phyloP scores from a whole-genome alignment of 2,113 vertebrate genomes.

The Monopterus albus region DNA sequence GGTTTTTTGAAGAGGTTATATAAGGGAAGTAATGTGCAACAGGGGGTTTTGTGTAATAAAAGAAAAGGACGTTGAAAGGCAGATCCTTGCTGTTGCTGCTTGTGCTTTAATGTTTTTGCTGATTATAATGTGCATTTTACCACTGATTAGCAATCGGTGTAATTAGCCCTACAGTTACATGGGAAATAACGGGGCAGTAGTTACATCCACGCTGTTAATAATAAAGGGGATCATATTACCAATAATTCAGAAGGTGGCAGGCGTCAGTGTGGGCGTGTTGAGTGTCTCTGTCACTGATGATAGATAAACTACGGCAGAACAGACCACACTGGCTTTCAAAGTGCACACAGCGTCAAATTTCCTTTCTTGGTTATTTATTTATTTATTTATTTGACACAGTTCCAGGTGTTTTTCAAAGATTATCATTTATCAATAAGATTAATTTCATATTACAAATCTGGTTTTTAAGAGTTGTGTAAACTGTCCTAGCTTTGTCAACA shows the following conservation, averaged over 20 bases:
- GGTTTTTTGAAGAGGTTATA: constrained; percentile 13
- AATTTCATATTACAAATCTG: not conserved
- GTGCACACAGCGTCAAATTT: too few relatives aligned
- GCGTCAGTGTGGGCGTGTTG: not conserved
- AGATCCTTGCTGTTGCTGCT: constrained; percentile 15
- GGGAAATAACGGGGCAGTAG: constrained; percentile 72
- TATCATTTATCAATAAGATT: too few relatives aligned
- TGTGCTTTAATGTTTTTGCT: constrained; percentile 49
- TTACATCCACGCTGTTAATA: constrained; percentile 29
- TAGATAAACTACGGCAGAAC: too few relatives aligned
- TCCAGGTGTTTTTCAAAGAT: too few relatives aligned
- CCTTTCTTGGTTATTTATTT: too few relatives aligned
- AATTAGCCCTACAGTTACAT: constrained; percentile 64
- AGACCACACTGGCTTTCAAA: too few relatives aligned
- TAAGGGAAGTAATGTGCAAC: not conserved
- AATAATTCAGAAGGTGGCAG: constrained; percentile 17
- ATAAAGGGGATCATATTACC: constrained; percentile 24
- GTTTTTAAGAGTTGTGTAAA: not conserved
- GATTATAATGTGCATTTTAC: constrained; percentile 49
- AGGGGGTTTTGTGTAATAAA: too few relatives aligned
- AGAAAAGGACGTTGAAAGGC: too few relatives aligned
- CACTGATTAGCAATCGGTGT: constrained; percentile 60
- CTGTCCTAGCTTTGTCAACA: not conserved
- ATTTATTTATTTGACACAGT: too few relatives aligned
- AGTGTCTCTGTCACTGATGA: not conserved